A percentile compares a stretch with the other conserved stretches of the same genome.
These are phyloP conservation scores for Geodia barretti DNA, from an alignment of 37 sponge, comb jelly and placozoan species.

Conservation along the genomic window DNA sequence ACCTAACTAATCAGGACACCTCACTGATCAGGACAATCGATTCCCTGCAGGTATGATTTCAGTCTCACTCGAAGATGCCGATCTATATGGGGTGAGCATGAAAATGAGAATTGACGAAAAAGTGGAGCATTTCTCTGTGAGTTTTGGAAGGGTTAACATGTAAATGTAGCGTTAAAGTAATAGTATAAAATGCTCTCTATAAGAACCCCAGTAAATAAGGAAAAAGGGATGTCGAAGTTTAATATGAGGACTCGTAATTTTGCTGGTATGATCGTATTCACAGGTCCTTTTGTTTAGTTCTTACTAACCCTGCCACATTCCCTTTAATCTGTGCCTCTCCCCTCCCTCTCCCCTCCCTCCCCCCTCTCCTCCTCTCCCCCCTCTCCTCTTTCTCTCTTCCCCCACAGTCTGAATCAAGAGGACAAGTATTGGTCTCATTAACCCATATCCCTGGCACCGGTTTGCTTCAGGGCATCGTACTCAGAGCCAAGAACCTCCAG, in stretches of 20 bases:
- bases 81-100: slow-evolving; percentile 35
- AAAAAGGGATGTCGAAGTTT: too few species aligned
- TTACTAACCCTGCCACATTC: not conserved
- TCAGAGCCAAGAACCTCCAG: slow-evolving; percentile 31
- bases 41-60: slow-evolving; percentile 30
- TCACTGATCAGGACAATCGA: too few species aligned
- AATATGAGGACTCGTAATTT: too few species aligned
- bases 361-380: not conserved
- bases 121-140: not conserved
- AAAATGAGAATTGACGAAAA: slow-evolving; percentile 7
- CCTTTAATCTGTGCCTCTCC: not conserved
- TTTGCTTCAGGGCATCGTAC: slow-evolving; percentile 32
- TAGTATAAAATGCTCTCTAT: too few species aligned
- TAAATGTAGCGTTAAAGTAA: too few species aligned
- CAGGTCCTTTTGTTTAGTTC: too few species aligned
- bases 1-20: too few species aligned
- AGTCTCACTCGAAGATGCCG: slow-evolving; percentile 45
- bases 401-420: slow-evolving; percentile 5
- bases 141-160: not conserved
- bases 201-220: too few species aligned
- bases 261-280: too few species aligned
- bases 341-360: not conserved
- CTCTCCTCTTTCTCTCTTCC: not conserved
- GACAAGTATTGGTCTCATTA: slow-evolving; percentile 32
- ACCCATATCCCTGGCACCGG: slow-evolving; percentile 6